Evolutionary conservation across 2,888 invertebrate genomes (phyloP).

Genomic region (Lacanobia wlatinum): DNA sequence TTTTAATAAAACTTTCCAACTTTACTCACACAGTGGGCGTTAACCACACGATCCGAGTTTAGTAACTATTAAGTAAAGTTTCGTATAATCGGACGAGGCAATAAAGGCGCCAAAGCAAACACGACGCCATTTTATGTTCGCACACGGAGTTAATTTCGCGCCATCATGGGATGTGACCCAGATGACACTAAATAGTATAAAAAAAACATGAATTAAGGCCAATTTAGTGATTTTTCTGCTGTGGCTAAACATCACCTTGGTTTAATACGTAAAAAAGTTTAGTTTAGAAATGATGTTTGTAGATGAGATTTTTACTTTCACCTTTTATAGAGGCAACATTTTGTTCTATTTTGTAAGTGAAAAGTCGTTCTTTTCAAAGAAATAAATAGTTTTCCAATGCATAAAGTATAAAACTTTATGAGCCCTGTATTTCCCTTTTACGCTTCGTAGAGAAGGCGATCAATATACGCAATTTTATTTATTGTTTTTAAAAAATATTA

Average conservation of each 20-base stretch:
- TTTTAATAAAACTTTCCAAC: conserved; percentile 10
- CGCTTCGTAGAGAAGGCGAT: neutral
- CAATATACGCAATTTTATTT: neutral
- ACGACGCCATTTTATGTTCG: conserved; percentile 68
- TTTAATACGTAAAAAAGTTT: neutral
- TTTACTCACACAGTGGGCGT: conserved; percentile 24
- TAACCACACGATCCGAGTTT: conserved; percentile 34
- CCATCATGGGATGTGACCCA: conserved; percentile 66
- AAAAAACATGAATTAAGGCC: conserved; percentile 33
- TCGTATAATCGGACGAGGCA: conserved; percentile 46
- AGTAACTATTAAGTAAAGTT: conserved; percentile 53
- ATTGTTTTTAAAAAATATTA: conserved; percentile 22
- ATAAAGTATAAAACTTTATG: neutral
- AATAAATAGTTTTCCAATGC: neutral
- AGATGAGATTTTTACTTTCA: conserved; percentile 1
- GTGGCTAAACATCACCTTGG: neutral
- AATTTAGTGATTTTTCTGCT: conserved; percentile 17
- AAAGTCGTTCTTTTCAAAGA: neutral
- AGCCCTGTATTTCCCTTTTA: conserved; percentile 10
- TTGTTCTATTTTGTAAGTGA: neutral
- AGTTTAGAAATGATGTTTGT: neutral
- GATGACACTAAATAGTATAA: conserved; percentile 61
- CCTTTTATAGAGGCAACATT: neutral
- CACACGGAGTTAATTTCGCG: conserved; percentile 65
- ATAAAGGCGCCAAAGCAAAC: conserved; percentile 61